Evolutionary conservation across 2,113 vertebrate species (phyloP), one percentile per base, ranked within the genome.

Genomic region (Menura novaehollandiae): DNA sequence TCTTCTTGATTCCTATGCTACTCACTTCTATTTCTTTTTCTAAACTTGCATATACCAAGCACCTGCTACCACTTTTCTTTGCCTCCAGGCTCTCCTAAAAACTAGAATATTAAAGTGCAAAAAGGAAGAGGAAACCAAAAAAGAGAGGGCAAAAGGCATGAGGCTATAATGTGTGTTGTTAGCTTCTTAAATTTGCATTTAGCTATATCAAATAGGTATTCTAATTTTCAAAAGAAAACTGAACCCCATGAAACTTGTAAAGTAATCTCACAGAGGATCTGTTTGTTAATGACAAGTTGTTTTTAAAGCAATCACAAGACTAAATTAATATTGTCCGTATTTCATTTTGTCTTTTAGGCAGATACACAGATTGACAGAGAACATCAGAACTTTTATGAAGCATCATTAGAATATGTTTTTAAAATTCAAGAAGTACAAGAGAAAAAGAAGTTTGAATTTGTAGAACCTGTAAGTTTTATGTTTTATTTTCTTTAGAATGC

Each of bases 401-500:
- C 99, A 1, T 99, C 99, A 4, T 98, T 99, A 43, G 99, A 99
- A 96, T 99, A 99, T 51, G 99, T 99, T 93, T 99, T 99, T 98
- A 99, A 99, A 98, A 99, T 99, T 92, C 99, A 99, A 95, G 99
- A 99, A 98, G 99, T 99, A 41, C 99, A 99, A 96, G 99, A 99
- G 69, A 99, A 99, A 96, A 99, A 99, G 98, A 99, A 99, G 86
- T 99, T 99, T 98, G 99, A 99, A 96, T 99, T 99, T 98, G 99
- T 99, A n/a, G 99, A 99, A 95, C 99, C 99, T 81, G 99, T 99
- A 98, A 98, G 97, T 95, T 96, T 91, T 46, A 17, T 47, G 23
- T 44, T 80, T 83, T 89, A 11, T 84, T 80, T 83, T 60, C 56
- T 80, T 77, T 16, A 28, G 3, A 60, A 81, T 66, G 19, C 23